A percentile compares a stretch with the other conserved stretches of the same genome.
Evolutionary conservation across 53 echinoderm and acorn worm genomes (phyloP).

Genomic region (Glandiceps talaboti): DNA sequence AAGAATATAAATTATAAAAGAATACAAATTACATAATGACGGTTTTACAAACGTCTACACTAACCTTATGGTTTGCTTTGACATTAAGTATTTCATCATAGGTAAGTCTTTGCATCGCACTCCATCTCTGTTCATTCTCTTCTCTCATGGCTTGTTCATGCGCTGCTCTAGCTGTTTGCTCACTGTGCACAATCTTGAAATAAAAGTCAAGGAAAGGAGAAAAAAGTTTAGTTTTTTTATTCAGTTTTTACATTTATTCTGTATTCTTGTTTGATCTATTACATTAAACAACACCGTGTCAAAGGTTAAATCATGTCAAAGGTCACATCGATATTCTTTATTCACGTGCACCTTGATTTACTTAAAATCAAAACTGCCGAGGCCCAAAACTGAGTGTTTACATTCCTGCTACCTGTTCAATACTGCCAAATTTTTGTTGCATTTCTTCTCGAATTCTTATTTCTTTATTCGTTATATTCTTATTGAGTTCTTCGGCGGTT

Average conservation of each 20-base stretch:
- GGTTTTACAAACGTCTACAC: no score
- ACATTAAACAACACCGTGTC: no score
- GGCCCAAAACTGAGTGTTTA: no score
- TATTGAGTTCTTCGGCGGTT: slow-evolving; percentile 96
- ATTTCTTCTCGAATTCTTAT: slow-evolving; percentile 85
- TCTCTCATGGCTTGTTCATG: slow-evolving; percentile 98
- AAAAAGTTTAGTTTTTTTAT: no score
- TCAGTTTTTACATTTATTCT: no score
- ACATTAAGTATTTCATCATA: slow-evolving; percentile 91
- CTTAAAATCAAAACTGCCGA: no score
- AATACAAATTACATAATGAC: no score
- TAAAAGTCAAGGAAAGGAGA: slow-evolving; percentile 1
- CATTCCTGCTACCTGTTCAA: slow-evolving; percentile 99
- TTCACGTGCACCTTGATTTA: no score
- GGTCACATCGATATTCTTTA: no score
- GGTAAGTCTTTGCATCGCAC: slow-evolving; percentile 82
- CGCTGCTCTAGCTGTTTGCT: slow-evolving; percentile 82
- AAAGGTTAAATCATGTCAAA: no score
- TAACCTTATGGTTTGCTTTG: slow-evolving; percentile 89
- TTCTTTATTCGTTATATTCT: slow-evolving; percentile 85
- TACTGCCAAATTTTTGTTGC: slow-evolving; percentile 86
- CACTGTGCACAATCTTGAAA: slow-evolving; percentile 79
- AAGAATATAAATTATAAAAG: no score
- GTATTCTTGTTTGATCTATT: no score
- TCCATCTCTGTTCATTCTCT: slow-evolving; percentile 96